Evolutionary conservation across 2,888 invertebrate genomes (phyloP).

Genomic region (Drosophila acutilabella): DNA sequence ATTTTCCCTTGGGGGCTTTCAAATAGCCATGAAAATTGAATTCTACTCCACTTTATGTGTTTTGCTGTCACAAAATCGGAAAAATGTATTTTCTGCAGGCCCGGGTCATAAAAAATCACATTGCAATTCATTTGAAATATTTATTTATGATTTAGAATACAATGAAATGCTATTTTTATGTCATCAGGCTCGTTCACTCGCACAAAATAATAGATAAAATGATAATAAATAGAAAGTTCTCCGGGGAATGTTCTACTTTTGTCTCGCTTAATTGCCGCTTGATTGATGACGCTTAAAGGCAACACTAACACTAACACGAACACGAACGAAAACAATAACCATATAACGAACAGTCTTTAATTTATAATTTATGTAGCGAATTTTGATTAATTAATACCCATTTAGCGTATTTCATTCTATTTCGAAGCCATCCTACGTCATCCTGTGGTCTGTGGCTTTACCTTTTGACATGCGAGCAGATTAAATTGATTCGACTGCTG

Average conservation of each 20-base stretch:
- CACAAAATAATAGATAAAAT: conserved; percentile 7
- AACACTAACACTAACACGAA: conserved; percentile 13
- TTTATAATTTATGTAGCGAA: conserved; percentile 76
- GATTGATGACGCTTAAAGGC: conserved; percentile 66
- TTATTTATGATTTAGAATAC: conserved; percentile 68
- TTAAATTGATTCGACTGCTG: conserved; percentile 51
- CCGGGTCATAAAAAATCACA: conserved; percentile 37
- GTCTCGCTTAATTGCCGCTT: conserved; percentile 59
- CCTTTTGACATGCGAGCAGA: conserved; percentile 73
- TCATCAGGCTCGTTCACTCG: conserved; percentile 16
- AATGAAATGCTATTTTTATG: conserved; percentile 54
- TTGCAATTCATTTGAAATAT: conserved; percentile 66
- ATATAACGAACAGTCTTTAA: conserved; percentile 61
- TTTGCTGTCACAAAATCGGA: conserved; percentile 22
- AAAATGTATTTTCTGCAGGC: conserved; percentile 12
- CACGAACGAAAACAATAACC: conserved; percentile 6
- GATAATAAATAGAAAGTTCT: conserved; percentile 26
- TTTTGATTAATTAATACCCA: conserved; percentile 78
- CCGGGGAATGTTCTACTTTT: conserved; percentile 12
- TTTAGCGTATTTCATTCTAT: conserved; percentile 51
- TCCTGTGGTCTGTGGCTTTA: conserved; percentile 52
- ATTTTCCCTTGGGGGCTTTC: conserved; percentile 4
- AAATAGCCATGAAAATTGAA: conserved; percentile 18
- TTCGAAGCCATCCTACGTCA: conserved; percentile 1
- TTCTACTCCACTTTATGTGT: conserved; percentile 29